Percentiles rank a stretch among this genome's conserved stretches.
Evolutionary conservation across 2,888 invertebrate species (phyloP).

Genomic region (Parascotia fuliginaria): DNA sequence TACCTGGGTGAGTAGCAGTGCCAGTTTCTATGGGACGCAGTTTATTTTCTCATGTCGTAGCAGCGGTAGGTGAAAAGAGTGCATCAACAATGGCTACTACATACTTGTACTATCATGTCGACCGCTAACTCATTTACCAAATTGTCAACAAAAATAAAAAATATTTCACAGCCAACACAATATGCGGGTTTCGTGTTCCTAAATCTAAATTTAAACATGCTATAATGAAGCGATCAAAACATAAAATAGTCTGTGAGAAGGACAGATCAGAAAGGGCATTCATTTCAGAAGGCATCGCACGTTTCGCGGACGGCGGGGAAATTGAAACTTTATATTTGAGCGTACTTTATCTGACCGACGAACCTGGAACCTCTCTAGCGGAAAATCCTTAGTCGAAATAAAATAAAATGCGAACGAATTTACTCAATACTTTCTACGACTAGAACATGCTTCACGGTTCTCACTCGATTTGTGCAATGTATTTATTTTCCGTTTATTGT

Average conservation of each 20-base stretch:
- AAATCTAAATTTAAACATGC: conserved; percentile 21
- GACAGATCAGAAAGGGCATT: conserved; percentile 60
- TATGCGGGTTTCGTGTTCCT: conserved; percentile 5
- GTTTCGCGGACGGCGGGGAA: conserved; percentile 66
- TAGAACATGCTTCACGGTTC: conserved; percentile 56
- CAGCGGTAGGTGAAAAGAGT: too few relatives aligned
- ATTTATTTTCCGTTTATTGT: conserved; percentile 43
- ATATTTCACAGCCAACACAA: conserved; percentile 19
- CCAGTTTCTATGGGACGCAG: too few relatives aligned
- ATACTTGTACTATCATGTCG: too few relatives aligned
- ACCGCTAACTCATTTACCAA: too few relatives aligned
- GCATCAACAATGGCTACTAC: too few relatives aligned
- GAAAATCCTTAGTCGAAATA: conserved; percentile 73
- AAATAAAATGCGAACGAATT: conserved; percentile 70
- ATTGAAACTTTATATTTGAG: conserved; percentile 84
- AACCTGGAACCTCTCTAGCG: conserved; percentile 64
- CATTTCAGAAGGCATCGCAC: conserved; percentile 68
- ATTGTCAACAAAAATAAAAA: too few relatives aligned
- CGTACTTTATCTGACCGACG: conserved; percentile 77
- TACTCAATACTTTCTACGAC: conserved; percentile 61
- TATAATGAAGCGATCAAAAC: conserved; percentile 30
- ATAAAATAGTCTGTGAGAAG: conserved; percentile 36
- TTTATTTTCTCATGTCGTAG: too few relatives aligned
- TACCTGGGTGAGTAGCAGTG: too few relatives aligned
- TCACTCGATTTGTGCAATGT: conserved; percentile 56